These are phyloP conservation scores for Tridacna crocea DNA, from an alignment of 2,888 invertebrate species.

Conservation along the genomic window DNA sequence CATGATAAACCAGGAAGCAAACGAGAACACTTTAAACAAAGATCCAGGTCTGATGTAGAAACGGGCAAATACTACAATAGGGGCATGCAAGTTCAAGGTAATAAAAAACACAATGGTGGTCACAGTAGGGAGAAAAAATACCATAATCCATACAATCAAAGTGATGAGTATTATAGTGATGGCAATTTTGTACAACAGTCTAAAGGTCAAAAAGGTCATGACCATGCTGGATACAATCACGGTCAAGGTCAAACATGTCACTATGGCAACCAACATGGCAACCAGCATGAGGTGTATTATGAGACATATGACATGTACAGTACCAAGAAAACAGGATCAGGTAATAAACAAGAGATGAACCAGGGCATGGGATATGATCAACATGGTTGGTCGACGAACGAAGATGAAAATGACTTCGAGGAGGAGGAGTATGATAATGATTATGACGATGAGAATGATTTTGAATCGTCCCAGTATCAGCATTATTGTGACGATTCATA, in stretches of 20 bases:
- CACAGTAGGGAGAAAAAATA: background rate
- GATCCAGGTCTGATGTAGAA: background rate
- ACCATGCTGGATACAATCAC: background rate
- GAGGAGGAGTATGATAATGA: background rate
- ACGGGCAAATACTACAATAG: background rate
- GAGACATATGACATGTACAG: conserved; percentile 1
- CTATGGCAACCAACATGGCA: background rate
- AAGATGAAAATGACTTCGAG: background rate
- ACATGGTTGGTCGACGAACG: conserved; percentile 7
- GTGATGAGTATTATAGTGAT: background rate
- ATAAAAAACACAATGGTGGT: background rate
- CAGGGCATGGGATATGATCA: background rate
- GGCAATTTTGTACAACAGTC: background rate
- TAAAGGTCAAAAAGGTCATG: background rate
- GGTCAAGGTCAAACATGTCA: conserved; percentile 10
- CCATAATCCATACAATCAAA: background rate
- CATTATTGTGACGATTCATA: background rate
- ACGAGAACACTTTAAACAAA: background rate
- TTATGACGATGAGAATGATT: background rate
- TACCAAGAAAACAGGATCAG: background rate
- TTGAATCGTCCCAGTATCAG: background rate
- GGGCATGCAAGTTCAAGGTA: background rate
- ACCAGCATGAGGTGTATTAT: conserved; percentile 2
- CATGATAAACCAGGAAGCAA: background rate
- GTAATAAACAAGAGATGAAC: background rate